These are phyloP conservation scores for Epinephelus fuscoguttatus DNA, from an alignment of 2,113 vertebrate species.

Conservation along the genomic window DNA sequence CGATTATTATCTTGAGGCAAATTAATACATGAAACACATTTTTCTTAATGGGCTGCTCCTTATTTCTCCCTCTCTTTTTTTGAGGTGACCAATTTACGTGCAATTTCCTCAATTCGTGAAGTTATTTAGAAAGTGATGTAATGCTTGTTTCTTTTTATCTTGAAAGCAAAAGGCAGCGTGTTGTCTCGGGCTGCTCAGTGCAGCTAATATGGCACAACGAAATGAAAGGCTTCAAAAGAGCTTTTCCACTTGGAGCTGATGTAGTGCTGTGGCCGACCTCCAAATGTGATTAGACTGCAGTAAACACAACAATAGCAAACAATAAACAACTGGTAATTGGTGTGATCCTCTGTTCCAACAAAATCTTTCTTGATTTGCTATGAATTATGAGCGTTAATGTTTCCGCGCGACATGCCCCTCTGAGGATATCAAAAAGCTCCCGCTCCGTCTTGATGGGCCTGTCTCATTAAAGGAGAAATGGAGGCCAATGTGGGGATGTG, in stretches of 20 bases:
- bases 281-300: slow-evolving; percentile 82
- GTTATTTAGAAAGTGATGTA: slow-evolving; percentile 83
- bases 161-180: slow-evolving; percentile 77
- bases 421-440: slow-evolving; percentile 74
- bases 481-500: slow-evolving; percentile 54
- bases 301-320: slow-evolving; percentile 77
- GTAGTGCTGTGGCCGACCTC: slow-evolving; percentile 77
- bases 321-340: slow-evolving; percentile 80
- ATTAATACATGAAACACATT: slow-evolving; percentile 84
- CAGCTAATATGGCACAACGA: slow-evolving; percentile 81
- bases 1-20: slow-evolving; percentile 82
- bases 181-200: slow-evolving; percentile 77
- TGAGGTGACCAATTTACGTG: slow-evolving; percentile 80
- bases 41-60: slow-evolving; percentile 73
- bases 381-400: slow-evolving; percentile 75
- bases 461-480: slow-evolving; percentile 72
- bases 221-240: slow-evolving; percentile 82
- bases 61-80: slow-evolving; percentile 45
- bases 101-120: slow-evolving; percentile 83
- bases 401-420: slow-evolving; percentile 58
- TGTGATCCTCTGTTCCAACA: slow-evolving; percentile 75
- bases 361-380: slow-evolving; percentile 74
- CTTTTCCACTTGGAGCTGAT: slow-evolving; percentile 78
- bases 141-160: slow-evolving; percentile 83
- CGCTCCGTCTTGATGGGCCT: slow-evolving; percentile 67